These are phyloP conservation scores for Druon quercuslanigerum DNA, from an alignment of 1,140 invertebrate genomes.

Conservation along the genomic window DNA sequence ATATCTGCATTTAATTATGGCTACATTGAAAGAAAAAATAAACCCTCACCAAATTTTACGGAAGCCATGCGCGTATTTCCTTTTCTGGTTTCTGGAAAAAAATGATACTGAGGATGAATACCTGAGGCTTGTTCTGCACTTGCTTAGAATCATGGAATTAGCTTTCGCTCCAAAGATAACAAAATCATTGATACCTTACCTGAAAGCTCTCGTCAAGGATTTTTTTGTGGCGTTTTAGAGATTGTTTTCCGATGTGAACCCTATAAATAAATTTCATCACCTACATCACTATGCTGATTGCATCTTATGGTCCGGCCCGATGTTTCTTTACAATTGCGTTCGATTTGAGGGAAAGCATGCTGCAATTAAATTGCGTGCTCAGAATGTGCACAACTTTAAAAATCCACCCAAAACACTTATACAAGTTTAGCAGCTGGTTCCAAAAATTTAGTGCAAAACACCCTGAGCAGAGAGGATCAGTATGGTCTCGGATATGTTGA, in stretches of 20 bases:
- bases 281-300: constrained; percentile 31
- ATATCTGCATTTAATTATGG: constrained; percentile 49
- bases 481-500: constrained; percentile 26
- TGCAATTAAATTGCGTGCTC: constrained; percentile 18
- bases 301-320: constrained; percentile 35
- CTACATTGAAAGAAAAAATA: constrained; percentile 45
- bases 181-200: too few relatives aligned
- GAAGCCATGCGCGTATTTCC: constrained; percentile 42
- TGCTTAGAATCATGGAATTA: too few relatives aligned
- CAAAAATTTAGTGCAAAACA: neutral
- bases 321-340: constrained; percentile 19
- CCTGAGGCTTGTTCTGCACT: too few relatives aligned
- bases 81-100: constrained; percentile 39
- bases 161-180: too few relatives aligned
- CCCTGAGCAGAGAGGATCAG: constrained; percentile 27
- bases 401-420: constrained; percentile 38
- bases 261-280: constrained; percentile 41
- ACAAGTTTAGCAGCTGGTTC: constrained; percentile 25
- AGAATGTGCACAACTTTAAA: constrained; percentile 37
- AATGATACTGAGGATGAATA: too few relatives aligned
- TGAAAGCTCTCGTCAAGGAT: constrained; percentile 25
- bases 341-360: constrained; percentile 34
- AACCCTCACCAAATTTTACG: constrained; percentile 54
- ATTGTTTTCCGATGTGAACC: constrained; percentile 33
- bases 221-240: constrained; percentile 28